These are phyloP conservation scores for Diadema setosum DNA, from an alignment of 35 echinoderm and acorn worm species.

Conservation along the genomic window DNA sequence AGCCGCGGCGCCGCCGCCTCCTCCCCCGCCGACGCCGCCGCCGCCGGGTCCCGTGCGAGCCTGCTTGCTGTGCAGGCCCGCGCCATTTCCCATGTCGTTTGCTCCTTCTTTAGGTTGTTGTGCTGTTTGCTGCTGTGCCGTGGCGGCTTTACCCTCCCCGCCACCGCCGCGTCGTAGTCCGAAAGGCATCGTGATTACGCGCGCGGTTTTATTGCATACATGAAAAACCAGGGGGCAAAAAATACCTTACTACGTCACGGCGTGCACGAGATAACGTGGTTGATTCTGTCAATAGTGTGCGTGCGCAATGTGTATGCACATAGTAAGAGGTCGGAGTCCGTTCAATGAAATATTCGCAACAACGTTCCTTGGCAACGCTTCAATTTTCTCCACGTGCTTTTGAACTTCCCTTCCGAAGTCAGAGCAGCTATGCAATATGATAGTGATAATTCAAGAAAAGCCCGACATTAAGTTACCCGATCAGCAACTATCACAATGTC, in stretches of 20 bases:
- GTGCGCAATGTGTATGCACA: background rate
- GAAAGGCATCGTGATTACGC: background rate
- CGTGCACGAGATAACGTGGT: background rate
- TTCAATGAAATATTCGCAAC: background rate
- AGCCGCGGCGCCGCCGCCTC: background rate
- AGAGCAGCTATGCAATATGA: no score
- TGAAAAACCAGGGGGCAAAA: background rate
- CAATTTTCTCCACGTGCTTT: slow-evolving; percentile 1
- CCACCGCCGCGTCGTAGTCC: background rate
- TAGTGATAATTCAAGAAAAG: no score
- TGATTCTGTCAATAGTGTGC: background rate
- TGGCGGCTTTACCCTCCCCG: background rate
- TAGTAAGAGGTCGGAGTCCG: background rate
- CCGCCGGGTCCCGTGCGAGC: background rate
- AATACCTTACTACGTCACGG: background rate
- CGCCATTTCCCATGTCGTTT: slow-evolving; percentile 25
- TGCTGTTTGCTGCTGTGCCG: background rate
- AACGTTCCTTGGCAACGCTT: background rate
- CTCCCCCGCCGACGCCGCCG: background rate
- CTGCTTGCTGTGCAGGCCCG: slow-evolving; percentile 5
- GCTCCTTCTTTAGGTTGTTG: background rate
- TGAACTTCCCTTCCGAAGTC: no score
- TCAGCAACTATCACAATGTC: no score
- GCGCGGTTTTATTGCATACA: background rate
- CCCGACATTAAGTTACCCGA: no score